Evolutionary conservation across 2,888 invertebrate genomes (phyloP).

Genomic region (Drosophila kuntzei): DNA sequence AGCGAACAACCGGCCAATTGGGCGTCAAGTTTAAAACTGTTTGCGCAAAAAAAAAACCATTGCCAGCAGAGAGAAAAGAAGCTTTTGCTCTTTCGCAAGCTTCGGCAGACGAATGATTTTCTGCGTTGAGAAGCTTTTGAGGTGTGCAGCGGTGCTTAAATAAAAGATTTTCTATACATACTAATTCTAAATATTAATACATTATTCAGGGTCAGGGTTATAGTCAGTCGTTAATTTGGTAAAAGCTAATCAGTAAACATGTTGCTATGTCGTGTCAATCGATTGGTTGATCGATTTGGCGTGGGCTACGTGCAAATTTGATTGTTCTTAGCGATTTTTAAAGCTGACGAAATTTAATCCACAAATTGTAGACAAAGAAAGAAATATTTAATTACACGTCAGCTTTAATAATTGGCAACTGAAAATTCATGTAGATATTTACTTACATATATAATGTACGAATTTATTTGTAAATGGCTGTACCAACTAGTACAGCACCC

Average conservation of each 20-base stretch:
- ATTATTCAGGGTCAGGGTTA: constrained; percentile 63
- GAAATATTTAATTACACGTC: constrained; percentile 7
- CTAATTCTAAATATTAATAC: constrained; percentile 29
- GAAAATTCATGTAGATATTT: constrained; percentile 4
- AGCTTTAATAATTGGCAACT: constrained; percentile 6
- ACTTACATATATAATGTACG: neutral
- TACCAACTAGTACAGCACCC: constrained; percentile 10
- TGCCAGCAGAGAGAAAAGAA: constrained; percentile 17
- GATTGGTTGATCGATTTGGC: constrained; percentile 1
- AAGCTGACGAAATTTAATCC: constrained; percentile 14
- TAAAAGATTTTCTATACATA: constrained; percentile 3
- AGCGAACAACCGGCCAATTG: constrained; percentile 41
- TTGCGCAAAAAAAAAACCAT: constrained; percentile 28
- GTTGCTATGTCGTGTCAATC: constrained; percentile 4
- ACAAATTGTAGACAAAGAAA: neutral
- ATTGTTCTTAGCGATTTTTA: constrained; percentile 1
- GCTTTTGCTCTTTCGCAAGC: constrained; percentile 46
- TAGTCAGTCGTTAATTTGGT: constrained; percentile 10
- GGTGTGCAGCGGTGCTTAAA: constrained; percentile 35
- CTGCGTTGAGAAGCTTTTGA: constrained; percentile 42
- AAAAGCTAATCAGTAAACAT: constrained; percentile 13
- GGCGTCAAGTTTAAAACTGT: constrained; percentile 59
- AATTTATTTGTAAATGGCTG: constrained; percentile 12
- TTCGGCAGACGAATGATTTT: neutral
- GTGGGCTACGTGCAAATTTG: constrained; percentile 9